Percentiles rank a stretch among this genome's conserved stretches.
These are phyloP conservation scores for Zaprionus inermis DNA, from an alignment of 1,140 invertebrate genomes.

Conservation along the genomic window DNA sequence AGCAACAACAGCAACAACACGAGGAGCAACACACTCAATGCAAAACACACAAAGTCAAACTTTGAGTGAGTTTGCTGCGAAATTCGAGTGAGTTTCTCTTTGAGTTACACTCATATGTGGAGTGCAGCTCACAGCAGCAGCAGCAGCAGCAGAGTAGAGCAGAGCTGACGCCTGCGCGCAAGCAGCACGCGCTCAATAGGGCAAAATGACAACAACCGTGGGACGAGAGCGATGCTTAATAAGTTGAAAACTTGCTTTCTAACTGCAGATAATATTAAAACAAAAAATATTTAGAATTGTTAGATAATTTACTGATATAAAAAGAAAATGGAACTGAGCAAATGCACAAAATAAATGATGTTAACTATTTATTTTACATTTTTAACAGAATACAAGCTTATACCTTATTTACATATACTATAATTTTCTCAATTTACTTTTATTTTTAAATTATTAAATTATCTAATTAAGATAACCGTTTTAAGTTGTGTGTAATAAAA, in stretches of 20 bases:
- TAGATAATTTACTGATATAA: too few relatives aligned
- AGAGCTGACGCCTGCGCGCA: slow-evolving; percentile 33
- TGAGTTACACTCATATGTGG: slow-evolving; percentile 1
- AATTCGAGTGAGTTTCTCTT: neutral
- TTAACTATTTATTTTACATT: too few relatives aligned
- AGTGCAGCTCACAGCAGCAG: slow-evolving; percentile 16
- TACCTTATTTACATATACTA: too few relatives aligned
- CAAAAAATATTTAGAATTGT: too few relatives aligned
- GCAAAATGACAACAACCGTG: slow-evolving; percentile 23
- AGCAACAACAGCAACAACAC: neutral
- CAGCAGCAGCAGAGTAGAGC: neutral
- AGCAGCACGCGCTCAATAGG: slow-evolving; percentile 10
- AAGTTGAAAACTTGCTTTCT: neutral
- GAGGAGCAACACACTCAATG: slow-evolving; percentile 1
- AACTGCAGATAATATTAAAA: neutral
- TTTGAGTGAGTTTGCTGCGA: slow-evolving; percentile 44
- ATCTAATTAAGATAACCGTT: too few relatives aligned
- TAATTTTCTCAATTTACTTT: too few relatives aligned
- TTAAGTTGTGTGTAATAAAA: too few relatives aligned
- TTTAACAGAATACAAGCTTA: too few relatives aligned
- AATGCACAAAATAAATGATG: too few relatives aligned
- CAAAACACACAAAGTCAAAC: slow-evolving; percentile 1
- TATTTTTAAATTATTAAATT: too few relatives aligned
- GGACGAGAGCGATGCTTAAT: neutral
- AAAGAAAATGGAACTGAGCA: too few relatives aligned